Base-by-base conservation (phyloP, 2,888 invertebrate genomes). In the Synergus itoensis region DNA sequence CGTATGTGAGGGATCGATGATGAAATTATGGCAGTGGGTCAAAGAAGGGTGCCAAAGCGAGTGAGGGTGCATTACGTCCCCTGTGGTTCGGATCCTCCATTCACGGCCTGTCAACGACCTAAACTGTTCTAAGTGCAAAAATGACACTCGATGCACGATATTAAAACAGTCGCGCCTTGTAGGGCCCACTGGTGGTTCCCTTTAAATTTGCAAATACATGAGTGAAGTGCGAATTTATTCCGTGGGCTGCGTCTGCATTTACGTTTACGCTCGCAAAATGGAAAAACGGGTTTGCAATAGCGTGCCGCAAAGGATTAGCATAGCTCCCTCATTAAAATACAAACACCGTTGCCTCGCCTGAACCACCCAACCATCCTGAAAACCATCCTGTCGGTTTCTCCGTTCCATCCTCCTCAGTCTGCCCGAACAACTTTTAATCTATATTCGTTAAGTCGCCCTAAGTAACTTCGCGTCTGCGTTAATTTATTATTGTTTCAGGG, bases 271-370 rank as follows among this genome's bases (percentile, higher is more conserved):
- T 80, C 80, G 81, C 85, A 84, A 88, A 88, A 89, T 88, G 88
- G 89, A 89, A 90, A 89, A 89, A 89, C 75, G 80, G 78, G 78
- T 81, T 79, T 77, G 82, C 83, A 79, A 79, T 79, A 78, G 45
- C 86, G 87, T 88, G 89, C 89, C 88, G 86, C 86, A 86, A 87
- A 84, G 89, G 90, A 92, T 92, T 92, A 92, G 90, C 92, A 91
- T 92, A 91, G 89, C 89, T 87, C 87, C 89, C 90, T 91, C 91
- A 90, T 92, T 91, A 92, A 91, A 91, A 92, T 90, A 91, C 90
- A 91, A 92, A 91, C 90, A 91, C 90, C 88, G 79, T 81, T 82
- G 60, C 48, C 64, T 82, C 79, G 81, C 80, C 79, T 80, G 80
- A 82, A 80, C 80, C 77, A 82, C 60, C 76, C 82, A 78, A 18